Percentiles rank a stretch among this genome's conserved stretches.
phyloP scores from a whole-genome alignment of 2,113 vertebrate genomes.

The Tragelaphus buxtoni region DNA sequence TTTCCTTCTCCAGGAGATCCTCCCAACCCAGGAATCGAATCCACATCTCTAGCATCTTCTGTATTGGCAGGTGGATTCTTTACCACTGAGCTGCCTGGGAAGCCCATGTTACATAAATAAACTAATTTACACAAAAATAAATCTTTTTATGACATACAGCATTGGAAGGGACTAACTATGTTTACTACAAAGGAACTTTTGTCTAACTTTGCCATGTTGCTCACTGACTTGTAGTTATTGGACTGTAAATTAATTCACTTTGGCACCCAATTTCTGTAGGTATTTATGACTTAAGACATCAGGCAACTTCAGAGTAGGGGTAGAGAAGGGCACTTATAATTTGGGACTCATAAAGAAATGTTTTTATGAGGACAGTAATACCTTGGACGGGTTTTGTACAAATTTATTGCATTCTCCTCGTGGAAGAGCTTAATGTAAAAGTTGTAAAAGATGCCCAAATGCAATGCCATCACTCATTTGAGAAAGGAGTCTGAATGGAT shows the following conservation, averaged over 20 bases:
- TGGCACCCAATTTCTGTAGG: not conserved
- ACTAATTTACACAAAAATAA: not conserved
- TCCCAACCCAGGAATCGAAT: not conserved
- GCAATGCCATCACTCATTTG: not conserved
- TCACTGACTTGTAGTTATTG: not conserved
- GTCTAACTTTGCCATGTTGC: not conserved
- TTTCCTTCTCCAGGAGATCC: not conserved
- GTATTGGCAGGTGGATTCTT: not conserved
- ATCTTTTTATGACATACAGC: not conserved
- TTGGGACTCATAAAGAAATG: not conserved
- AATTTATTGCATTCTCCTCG: conserved; percentile 38
- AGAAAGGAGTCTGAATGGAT: not conserved
- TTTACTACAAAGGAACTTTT: not conserved
- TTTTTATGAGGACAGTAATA: conserved; percentile 51
- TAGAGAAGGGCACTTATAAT: not conserved
- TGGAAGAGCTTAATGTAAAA: conserved; percentile 37
- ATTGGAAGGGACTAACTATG: not conserved
- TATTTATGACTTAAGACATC: not conserved
- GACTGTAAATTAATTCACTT: not conserved
- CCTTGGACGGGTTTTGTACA: not conserved
- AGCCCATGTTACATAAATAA: not conserved
- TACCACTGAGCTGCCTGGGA: not conserved
- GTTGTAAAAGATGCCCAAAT: conserved; percentile 31
- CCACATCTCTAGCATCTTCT: not conserved
- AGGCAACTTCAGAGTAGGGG: not conserved